Evolutionary conservation across 2,797 vertebrate species (phyloP).

Genomic region (Myotis vivesi): DNA sequence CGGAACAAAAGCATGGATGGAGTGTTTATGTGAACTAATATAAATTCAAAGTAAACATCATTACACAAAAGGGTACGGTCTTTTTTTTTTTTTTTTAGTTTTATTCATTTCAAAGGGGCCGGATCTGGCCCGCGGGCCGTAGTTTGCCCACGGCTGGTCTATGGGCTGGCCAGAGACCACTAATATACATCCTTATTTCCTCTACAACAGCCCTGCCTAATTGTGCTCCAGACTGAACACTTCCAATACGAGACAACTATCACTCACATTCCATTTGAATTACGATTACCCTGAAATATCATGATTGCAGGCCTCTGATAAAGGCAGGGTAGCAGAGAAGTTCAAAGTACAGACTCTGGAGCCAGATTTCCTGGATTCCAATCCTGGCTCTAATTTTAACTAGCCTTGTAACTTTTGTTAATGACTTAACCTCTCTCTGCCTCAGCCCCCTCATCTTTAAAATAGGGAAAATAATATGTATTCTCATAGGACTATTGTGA

Average conservation of each 20-base stretch:
- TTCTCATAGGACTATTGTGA: neutral
- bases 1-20: no score
- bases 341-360: neutral
- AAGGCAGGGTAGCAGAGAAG: neutral
- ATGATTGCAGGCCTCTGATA: constrained; percentile 1
- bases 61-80: no score
- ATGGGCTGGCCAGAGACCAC: neutral
- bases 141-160: no score
- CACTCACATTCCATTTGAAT: constrained; percentile 5
- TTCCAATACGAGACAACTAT: neutral
- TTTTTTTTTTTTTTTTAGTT: no score
- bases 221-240: neutral
- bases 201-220: neutral
- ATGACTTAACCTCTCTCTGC: neutral
- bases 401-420: neutral
- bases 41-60: no score
- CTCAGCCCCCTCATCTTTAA: neutral
- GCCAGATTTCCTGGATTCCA: neutral
- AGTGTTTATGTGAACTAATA: no score
- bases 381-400: neutral
- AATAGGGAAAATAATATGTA: neutral
- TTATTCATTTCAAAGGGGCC: no score
- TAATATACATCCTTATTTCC: neutral
- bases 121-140: no score
- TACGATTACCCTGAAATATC: neutral